phyloP scores from a whole-genome alignment of 2,113 vertebrate species.

The Cathartes aura region DNA sequence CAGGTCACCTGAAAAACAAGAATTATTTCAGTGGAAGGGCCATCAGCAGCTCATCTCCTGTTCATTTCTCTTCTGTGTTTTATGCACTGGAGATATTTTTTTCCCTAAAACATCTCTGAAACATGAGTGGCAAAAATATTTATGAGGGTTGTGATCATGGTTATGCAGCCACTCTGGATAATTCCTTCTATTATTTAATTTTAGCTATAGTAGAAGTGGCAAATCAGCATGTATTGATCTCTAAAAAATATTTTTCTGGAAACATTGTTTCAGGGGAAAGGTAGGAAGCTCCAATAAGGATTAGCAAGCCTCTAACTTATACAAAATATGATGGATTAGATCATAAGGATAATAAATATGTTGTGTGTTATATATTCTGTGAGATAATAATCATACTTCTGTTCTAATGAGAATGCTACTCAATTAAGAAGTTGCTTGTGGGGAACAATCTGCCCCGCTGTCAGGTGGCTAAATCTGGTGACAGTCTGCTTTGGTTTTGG shows the following conservation, averaged over 20 bases:
- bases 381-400: background rate
- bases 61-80: background rate
- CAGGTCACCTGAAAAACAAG: background rate
- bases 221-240: background rate
- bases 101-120: background rate
- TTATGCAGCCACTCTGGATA: background rate
- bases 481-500: background rate
- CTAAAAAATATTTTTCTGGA: background rate
- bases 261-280: background rate
- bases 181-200: background rate
- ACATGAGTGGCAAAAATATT: background rate
- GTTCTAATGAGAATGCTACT: background rate
- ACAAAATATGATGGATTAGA: background rate
- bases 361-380: background rate
- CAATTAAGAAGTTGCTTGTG: background rate
- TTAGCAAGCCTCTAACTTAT: background rate
- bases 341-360: background rate
- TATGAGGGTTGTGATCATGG: background rate
- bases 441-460: background rate
- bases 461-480: background rate
- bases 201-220: background rate
- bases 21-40: background rate
- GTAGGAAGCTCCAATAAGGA: background rate
- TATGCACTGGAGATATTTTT: background rate
- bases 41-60: background rate